Evolutionary conservation across 2,888 invertebrate species (phyloP), one percentile per base, ranked within the genome.

Genomic region (Theodoxus fluviatilis): DNA sequence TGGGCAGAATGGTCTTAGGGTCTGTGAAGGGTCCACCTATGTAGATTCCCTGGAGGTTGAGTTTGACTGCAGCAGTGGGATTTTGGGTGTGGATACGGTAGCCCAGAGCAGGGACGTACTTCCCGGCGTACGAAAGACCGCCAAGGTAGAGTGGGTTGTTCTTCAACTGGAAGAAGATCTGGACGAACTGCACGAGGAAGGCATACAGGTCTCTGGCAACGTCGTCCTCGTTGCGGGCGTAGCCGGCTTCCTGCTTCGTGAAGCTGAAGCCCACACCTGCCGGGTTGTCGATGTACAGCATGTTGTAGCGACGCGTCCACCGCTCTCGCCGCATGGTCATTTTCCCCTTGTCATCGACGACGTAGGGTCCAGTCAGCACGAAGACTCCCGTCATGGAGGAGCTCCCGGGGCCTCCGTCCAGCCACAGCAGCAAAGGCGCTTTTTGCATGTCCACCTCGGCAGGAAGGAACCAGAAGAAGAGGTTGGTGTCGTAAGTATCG

Each of bases 401-500:
- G 1, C 84, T 84, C 0, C 88, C 88, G 1, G 88, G 88, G 2
- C 88, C 88, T 15, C 88, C 88, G 78, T 88, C 88, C 64, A 87
- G 75, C 87, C 88, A 88, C n/a, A 88, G 74, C 37, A 87, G 57
- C 38, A 88, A 81, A 2, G 88, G 88, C 1, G 85, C 85, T 52
- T 78, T 76, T 80, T 83, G 69, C 18, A 71, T 72, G 4, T 80
- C 80, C 76, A 89, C 89, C 84, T 91, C 90, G 0, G 94, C 91
- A 0, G 94, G 94, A 84, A 95, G 95, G 83, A 93, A 95, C 95
- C 95, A 96, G 87, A 96, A 94, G 88, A 95, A 96, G 87, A 94
- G 90, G 83, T 95, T 94, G 0, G 94, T 94, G 78, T 93, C 91
- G 81, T 89, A 92, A 0, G 89, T 86, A 79, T 92, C 91, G 84